Evolutionary conservation across 1,140 invertebrate genomes (phyloP), one percentile per base, ranked within the genome.

Genomic region (Caenorhabditis remanei): DNA sequence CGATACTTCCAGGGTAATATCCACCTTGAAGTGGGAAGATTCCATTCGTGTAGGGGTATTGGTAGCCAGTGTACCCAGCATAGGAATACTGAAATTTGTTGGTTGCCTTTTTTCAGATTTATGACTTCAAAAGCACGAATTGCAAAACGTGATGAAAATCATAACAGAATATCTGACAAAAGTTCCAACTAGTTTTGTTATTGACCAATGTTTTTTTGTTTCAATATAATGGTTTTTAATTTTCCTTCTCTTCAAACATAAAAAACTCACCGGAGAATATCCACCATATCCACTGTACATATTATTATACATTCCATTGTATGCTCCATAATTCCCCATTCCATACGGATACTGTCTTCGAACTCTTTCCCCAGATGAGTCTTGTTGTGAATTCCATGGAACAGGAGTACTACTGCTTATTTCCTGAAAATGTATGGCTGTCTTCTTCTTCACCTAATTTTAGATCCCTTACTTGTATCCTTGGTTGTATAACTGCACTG

Each of bases 321-420:
- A 79, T 11, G 24, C 24, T 32, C 71, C 71, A 50, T 79, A 79
- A n/a, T 79, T 79, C 21, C 65, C 65, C 21, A 71, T 19, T 32
- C 71, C 71, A 79, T 79, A 79, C 24, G 71, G 71, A 79, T 79
- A 79, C 46, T 79, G 71, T 41, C 71, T 79, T 50, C 71, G 32
- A 24, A 79, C 71, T 79, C 71, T 48, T 79, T 79, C 71, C 24
- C 21, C 9, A 9, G 71, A 50, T 4, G 71, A 79, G 53, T 79
- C 71, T 24, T 79, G 24, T 50, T 50, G 32, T 3, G 46, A 79
- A 46, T 16, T 32, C 61, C 61, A 71, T 71, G 65, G 40, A 5
- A 6, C 65, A 32, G 65, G 41, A 7, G 65, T 19, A 46, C 65
- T 71, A 46, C 8, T 61, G 8, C 13, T 71, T 16, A 4, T 0